Evolutionary conservation across 2,888 invertebrate species (phyloP), one percentile per base, ranked within the genome.

Genomic region (Metalampra italica): DNA sequence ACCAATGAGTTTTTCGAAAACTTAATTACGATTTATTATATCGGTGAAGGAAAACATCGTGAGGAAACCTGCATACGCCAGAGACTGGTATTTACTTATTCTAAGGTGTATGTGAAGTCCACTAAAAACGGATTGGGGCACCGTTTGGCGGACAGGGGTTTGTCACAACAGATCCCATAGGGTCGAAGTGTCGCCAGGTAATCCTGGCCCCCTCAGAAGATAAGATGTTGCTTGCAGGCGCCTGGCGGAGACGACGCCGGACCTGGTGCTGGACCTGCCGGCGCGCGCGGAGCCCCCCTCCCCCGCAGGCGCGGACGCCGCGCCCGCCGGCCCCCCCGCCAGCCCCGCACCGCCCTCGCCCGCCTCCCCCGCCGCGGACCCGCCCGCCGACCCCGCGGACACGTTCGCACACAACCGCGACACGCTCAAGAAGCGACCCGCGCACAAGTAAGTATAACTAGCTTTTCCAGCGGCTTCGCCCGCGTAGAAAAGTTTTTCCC

Each of bases 191-290:
- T 3, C 3, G 22, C 32, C 9, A 32, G 8, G 2, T 32, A 11
- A 2, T n/a, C 36, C 1, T 36, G 36, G n/a, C n/a, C n/a, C n/a
- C n/a, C n/a, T n/a, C n/a, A n/a, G n/a, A n/a, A n/a, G n/a, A n/a
- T n/a, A n/a, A n/a, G n/a, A n/a, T 36, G n/a, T 8, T 3, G 12
- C 7, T 29, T 42, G 49, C 90, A 91, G 75, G 76, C 90, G 75
- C 55, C 89, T 69, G 75, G 91, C 55, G 60, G 90, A 69, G 78
- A 90, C 70, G 86, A 87, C 95, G 30, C 96, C 96, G 1, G 96
- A 96, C 84, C 89, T 96, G 50, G 96, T 96, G 56, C 93, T 95
- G 92, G 96, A 95, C 81, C 84, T 96, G 62, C 96, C 96, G n/a
- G 83, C 93, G 65, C 87, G 68, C 68, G 75, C 64, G 60, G 62